Base-by-base conservation (phyloP, 1,140 invertebrate species). In the Tenebrio molitor region DNA sequence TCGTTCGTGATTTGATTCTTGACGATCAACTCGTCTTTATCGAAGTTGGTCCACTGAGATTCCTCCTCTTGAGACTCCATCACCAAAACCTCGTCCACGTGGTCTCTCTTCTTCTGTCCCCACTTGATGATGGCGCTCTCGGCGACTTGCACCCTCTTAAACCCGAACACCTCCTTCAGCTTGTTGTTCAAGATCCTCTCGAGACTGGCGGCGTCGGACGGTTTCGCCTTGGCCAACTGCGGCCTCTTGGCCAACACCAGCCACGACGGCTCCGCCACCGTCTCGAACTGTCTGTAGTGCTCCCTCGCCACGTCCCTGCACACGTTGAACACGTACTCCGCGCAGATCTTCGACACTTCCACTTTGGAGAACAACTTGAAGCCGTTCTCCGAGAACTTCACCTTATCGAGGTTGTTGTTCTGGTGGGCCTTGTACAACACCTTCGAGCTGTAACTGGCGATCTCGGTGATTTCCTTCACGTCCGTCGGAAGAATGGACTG, bases 41-140 rank as follows among this genome's bases (percentile, higher is more conserved):
- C 88, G 78, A 91, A 93, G 77, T 91, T 89, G 0, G 90, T 88
- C 91, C 91, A 93, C 50, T 89, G 86, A 2, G 87, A 83, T 80
- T 93, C 91, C 77, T 92, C 91, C 21, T 88, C 88, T 69, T 89
- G 88, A 12, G 90, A 85, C 80, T 93, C 91, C 39, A 88, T 82
- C 1, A 91, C 88, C 25, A 93, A 81, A 41, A 93, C 82, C 74
- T 91, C 89, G 80, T 93, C 91, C 0, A 93, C 91, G 69, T 88
- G 85, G 76, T 93, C 91, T 29, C 90, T 83, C 76, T 90, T 89
- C 81, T 92, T 92, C 7, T 88, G 83, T 64, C 89, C 88, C 86
- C 89, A 91, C 76, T 88, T 86, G 79, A 90, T 88, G 17, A 89
- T 88, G 75, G 87, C 81, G 73, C 85, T 87, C 77, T 91, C 88